Conservation (phyloP, 2,797 vertebrate species). For the Myiotriccus ornatus region DNA sequence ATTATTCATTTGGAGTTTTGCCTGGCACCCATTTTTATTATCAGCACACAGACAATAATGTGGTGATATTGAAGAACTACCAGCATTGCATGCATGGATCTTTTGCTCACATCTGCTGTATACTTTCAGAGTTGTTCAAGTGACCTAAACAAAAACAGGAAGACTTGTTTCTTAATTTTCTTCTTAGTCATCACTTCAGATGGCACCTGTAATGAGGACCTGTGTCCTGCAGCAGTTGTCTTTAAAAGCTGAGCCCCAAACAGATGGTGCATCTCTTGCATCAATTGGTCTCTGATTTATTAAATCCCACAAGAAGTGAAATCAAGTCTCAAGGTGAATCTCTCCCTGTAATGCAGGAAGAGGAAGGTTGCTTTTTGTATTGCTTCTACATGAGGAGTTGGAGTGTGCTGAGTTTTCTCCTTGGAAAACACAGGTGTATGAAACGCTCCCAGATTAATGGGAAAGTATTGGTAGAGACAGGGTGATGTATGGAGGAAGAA, state of each 20-base stretch:
- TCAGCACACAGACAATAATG: background rate
- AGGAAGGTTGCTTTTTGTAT: background rate
- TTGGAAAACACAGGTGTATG: constrained; percentile 25
- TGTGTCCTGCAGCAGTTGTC: background rate
- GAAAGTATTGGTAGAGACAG: background rate
- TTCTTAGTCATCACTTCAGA: background rate
- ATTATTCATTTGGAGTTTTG: background rate
- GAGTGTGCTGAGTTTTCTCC: constrained; percentile 11
- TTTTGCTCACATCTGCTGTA: background rate
- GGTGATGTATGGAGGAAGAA: background rate
- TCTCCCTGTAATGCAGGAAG: background rate
- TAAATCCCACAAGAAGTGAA: background rate
- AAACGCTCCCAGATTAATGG: background rate
- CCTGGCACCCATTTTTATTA: background rate
- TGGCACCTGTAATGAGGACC: background rate
- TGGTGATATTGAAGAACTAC: background rate
- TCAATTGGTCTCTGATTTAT: background rate
- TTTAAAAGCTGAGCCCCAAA: background rate
- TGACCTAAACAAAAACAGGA: background rate
- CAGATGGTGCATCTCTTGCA: background rate
- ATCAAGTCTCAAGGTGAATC: background rate
- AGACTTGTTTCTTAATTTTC: background rate
- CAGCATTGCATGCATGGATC: background rate
- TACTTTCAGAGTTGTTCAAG: background rate
- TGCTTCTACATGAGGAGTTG: background rate